phyloP scores from a whole-genome alignment of 1,140 invertebrate genomes.

The Ceratoteleas bidentatus region DNA sequence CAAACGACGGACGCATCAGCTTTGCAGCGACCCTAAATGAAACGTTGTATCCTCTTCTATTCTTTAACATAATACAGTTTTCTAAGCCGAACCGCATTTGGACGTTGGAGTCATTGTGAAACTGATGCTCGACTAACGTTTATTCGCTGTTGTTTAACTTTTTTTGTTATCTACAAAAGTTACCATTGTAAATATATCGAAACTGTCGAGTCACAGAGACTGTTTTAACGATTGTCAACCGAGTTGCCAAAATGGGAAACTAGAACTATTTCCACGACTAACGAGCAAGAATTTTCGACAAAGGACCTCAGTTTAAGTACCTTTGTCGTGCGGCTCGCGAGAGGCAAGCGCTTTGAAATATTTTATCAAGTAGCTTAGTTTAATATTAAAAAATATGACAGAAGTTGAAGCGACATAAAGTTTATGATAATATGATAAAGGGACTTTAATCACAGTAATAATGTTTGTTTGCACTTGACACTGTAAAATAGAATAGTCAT shows the following conservation, averaged over 20 bases:
- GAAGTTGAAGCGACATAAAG: constrained; percentile 25
- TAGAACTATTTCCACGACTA: constrained; percentile 36
- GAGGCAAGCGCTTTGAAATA: constrained; percentile 65
- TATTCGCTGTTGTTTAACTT: constrained; percentile 11
- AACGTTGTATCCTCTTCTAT: not conserved
- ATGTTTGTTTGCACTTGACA: constrained; percentile 69
- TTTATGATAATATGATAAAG: constrained; percentile 33
- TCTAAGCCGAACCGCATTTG: not conserved
- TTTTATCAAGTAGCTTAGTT: constrained; percentile 62
- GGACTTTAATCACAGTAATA: constrained; percentile 68
- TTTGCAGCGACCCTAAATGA: constrained; percentile 7
- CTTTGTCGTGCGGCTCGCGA: not conserved
- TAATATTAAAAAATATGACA: constrained; percentile 27
- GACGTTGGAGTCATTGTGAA: constrained; percentile 12
- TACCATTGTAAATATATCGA: constrained; percentile 28
- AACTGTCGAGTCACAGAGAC: constrained; percentile 2
- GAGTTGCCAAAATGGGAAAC: constrained; percentile 64
- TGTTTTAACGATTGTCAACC: constrained; percentile 18
- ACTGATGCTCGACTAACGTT: constrained; percentile 10
- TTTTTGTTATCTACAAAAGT: not conserved
- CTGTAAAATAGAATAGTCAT: constrained; percentile 53
- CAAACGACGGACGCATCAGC: constrained; percentile 19
- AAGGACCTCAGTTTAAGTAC: not conserved
- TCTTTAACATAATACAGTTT: too few species aligned
- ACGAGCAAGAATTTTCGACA: not conserved